A percentile compares a stretch with the other conserved stretches of the same genome.
These are phyloP conservation scores for Pluvianellus socialis DNA, from an alignment of 2,113 vertebrate species.

Conservation along the genomic window DNA sequence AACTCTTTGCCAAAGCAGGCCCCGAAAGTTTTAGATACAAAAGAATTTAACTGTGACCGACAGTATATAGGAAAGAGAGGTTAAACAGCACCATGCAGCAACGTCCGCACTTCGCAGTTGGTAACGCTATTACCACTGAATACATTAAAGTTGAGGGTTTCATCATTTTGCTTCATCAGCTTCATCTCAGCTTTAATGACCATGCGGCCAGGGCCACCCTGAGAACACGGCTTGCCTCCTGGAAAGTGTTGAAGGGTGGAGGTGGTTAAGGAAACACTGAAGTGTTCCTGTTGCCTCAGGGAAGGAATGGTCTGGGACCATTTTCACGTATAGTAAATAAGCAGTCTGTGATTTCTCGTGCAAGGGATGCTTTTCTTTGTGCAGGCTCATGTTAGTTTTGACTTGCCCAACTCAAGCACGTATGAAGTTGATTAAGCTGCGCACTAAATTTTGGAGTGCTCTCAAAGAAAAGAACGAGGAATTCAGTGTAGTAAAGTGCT, in stretches of 20 bases:
- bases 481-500: background rate
- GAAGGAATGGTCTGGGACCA: conserved; percentile 5
- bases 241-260: conserved; percentile 18
- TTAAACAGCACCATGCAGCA: background rate
- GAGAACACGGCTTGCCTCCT: conserved; percentile 32
- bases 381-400: conserved; percentile 47
- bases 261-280: conserved; percentile 25
- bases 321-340: conserved; percentile 44
- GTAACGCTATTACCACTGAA: background rate
- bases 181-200: conserved; percentile 46
- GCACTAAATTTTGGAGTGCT: conserved; percentile 37
- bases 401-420: conserved; percentile 42
- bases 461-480: conserved; percentile 43
- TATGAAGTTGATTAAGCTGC: conserved; percentile 41
- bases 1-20: background rate
- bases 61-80: background rate
- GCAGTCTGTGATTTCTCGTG: conserved; percentile 45
- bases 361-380: background rate
- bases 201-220: background rate
- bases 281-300: conserved; percentile 37
- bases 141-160: background rate
- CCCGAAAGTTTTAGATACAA: background rate
- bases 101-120: background rate
- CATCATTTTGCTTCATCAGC: background rate
- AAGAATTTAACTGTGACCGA: background rate